These are phyloP conservation scores for Shinisaurus crocodilurus DNA, from an alignment of 2,113 vertebrate species.

Conservation along the genomic window DNA sequence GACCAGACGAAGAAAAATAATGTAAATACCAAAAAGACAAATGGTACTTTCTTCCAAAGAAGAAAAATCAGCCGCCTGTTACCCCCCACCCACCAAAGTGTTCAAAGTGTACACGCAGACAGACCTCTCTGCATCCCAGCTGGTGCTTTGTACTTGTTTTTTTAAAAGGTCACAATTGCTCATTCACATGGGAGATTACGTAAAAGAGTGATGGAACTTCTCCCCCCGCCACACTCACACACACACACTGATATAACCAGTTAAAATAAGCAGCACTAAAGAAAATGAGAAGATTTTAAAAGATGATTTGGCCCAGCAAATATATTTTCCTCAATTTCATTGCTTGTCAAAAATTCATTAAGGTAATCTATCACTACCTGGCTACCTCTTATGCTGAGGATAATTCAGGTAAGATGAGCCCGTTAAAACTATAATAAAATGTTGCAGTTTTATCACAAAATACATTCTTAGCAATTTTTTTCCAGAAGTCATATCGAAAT, in stretches of 20 bases:
- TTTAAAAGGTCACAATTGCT: not conserved
- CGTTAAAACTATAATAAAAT: conserved; percentile 26
- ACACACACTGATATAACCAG: not conserved
- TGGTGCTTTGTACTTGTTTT: not conserved
- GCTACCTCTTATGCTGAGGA: not conserved
- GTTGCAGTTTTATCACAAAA: conserved; percentile 10
- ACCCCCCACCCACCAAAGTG: not conserved
- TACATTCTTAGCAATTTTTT: not conserved
- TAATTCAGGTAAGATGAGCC: conserved; percentile 9
- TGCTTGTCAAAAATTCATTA: conserved; percentile 37
- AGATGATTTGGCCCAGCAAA: conserved; percentile 19
- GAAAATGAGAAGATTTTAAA: conserved; percentile 30
- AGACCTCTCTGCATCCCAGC: not conserved
- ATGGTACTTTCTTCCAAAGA: not conserved
- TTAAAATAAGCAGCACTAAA: conserved; percentile 19
- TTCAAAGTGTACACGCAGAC: not conserved
- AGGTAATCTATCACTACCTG: conserved; percentile 1
- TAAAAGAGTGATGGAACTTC: not conserved
- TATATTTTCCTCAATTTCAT: conserved; percentile 24
- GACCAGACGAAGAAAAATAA: not conserved
- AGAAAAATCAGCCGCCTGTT: not conserved
- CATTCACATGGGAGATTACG: not conserved
- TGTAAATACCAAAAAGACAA: not conserved
- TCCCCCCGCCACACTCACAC: not conserved
- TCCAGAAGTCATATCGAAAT: conserved; percentile 1